phyloP scores from a whole-genome alignment of 1,140 invertebrate species.

The Sminthurides bifidus region DNA sequence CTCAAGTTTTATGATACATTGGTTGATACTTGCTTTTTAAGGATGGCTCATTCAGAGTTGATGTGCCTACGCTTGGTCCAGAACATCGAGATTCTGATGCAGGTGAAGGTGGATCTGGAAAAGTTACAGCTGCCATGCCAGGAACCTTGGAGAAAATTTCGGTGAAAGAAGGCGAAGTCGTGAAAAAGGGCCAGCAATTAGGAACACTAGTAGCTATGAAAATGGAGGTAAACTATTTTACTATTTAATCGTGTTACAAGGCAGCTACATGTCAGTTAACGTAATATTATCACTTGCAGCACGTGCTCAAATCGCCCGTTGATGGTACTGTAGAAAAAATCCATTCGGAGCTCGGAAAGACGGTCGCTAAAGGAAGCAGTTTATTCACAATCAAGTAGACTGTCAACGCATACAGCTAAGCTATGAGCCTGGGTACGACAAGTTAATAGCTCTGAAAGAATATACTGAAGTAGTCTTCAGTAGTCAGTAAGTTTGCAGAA shows the following conservation, averaged over 20 bases:
- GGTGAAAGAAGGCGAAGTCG: constrained; percentile 62
- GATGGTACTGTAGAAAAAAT: constrained; percentile 63
- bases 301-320: constrained; percentile 68
- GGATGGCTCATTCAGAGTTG: constrained; percentile 43
- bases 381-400: constrained; percentile 25
- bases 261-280: not conserved
- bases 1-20: not conserved
- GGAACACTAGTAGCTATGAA: constrained; percentile 97
- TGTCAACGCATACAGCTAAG: too few species aligned
- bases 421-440: too few species aligned
- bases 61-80: constrained; percentile 34
- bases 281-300: constrained; percentile 41
- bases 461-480: too few species aligned
- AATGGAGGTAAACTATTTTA: constrained; percentile 70
- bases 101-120: constrained; percentile 35
- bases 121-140: constrained; percentile 80
- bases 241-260: constrained; percentile 13
- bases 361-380: constrained; percentile 54
- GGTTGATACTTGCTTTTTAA: constrained; percentile 33
- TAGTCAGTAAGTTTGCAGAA: too few species aligned
- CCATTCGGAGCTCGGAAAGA: constrained; percentile 62
- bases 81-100: constrained; percentile 36
- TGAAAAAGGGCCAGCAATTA: constrained; percentile 70
- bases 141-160: constrained; percentile 86
- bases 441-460: too few species aligned